These are phyloP conservation scores for Augochlora pura DNA, from an alignment of 1,140 invertebrate species.

Conservation along the genomic window DNA sequence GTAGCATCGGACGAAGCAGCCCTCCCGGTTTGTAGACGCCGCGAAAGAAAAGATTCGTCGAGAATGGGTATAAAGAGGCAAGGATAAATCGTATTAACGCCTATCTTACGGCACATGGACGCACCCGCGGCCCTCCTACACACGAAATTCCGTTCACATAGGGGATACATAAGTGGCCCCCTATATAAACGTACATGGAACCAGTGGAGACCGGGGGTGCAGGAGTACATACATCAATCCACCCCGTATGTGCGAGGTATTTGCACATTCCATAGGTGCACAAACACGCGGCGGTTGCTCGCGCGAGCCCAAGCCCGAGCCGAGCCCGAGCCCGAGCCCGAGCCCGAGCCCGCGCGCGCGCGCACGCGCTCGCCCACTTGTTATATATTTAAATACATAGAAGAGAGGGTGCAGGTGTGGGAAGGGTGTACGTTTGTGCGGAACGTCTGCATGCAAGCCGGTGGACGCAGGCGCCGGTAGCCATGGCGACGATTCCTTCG, in stretches of 20 bases:
- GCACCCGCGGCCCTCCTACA: background rate
- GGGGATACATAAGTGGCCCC: slow-evolving; percentile 5
- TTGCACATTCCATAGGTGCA: slow-evolving; percentile 47
- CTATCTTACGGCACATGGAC: slow-evolving; percentile 2
- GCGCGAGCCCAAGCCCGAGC: no score
- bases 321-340: no score
- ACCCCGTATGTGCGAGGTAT: slow-evolving; percentile 1
- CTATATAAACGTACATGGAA: background rate
- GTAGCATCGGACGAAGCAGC: no score
- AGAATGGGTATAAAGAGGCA: slow-evolving; percentile 27
- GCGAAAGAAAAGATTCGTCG: background rate
- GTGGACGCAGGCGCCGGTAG: slow-evolving; percentile 77
- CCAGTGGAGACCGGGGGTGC: background rate
- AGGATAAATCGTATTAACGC: slow-evolving; percentile 46
- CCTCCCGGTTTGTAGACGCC: background rate
- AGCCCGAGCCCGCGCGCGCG: background rate
- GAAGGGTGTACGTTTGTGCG: slow-evolving; percentile 42
- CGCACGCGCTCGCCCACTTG: background rate
- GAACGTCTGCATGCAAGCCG: slow-evolving; percentile 62
- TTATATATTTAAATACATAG: slow-evolving; percentile 34
- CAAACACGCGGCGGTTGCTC: background rate
- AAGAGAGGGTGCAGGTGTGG: slow-evolving; percentile 10
- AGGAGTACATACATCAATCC: background rate
- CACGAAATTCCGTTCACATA: background rate
- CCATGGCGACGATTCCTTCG: slow-evolving; percentile 79